Conservation (phyloP, 2,888 invertebrate genomes). For the Blastobasis adustella region DNA sequence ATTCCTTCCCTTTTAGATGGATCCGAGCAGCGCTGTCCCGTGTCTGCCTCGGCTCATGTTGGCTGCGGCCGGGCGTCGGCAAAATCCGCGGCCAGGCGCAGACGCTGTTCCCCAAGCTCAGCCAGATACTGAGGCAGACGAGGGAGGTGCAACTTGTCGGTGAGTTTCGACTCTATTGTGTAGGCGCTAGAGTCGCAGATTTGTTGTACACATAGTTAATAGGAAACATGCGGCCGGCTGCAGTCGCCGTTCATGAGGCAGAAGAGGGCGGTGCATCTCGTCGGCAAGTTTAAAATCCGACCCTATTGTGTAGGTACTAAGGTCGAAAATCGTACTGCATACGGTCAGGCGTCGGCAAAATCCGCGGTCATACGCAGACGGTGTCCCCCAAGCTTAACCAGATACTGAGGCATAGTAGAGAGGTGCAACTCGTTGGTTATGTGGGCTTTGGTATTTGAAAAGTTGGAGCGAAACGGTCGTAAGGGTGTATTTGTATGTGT, state of each 20-base stretch:
- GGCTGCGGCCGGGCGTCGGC: conserved; percentile 64
- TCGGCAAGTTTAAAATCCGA: too few relatives aligned
- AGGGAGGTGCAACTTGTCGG: conserved; percentile 44
- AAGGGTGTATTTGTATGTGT: too few relatives aligned
- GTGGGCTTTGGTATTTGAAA: too few relatives aligned
- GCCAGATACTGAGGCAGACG: conserved; percentile 52
- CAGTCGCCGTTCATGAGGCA: too few relatives aligned
- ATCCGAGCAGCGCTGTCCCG: conserved; percentile 61
- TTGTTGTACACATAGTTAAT: too few relatives aligned
- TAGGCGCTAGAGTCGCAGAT: too few relatives aligned
- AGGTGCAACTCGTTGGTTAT: conserved; percentile 52
- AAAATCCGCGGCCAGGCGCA: conserved; percentile 65
- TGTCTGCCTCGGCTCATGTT: conserved; percentile 60
- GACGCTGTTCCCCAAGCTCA: conserved; percentile 57
- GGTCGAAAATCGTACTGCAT: too few relatives aligned
- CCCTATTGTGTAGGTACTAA: too few relatives aligned
- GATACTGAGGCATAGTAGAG: conserved; percentile 47
- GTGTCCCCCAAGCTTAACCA: conserved; percentile 60
- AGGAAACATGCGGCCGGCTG: too few relatives aligned
- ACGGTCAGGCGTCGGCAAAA: conserved; percentile 62
- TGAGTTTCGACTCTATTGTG: too few relatives aligned
- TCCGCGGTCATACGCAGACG: conserved; percentile 59
- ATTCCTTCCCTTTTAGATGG: conserved; percentile 44
- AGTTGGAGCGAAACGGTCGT: too few relatives aligned
- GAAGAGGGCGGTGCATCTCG: too few relatives aligned